Evolutionary conservation across 2,797 vertebrate species (phyloP).

Genomic region (Helicolenus hilgendorfi): DNA sequence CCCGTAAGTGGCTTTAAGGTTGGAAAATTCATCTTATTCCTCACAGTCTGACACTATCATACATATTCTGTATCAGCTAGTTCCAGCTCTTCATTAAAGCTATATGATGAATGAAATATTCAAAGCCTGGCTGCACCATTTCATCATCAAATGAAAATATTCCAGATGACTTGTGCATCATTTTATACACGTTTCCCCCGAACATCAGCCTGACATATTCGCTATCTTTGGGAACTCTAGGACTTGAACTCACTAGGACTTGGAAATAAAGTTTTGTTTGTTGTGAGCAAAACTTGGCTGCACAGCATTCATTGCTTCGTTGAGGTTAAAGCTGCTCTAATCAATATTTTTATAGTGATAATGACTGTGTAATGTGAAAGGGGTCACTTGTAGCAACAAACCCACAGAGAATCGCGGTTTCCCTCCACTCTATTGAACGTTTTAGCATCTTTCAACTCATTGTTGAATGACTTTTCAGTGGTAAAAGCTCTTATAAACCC

Average conservation of each 20-base stretch:
- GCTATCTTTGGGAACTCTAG: neutral
- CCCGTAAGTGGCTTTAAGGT: neutral
- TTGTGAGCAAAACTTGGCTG: neutral
- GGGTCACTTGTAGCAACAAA: neutral
- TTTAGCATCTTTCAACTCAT: neutral
- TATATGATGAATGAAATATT: conserved; percentile 41
- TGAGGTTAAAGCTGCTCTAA: neutral
- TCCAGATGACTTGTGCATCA: neutral
- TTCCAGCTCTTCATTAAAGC: conserved; percentile 44
- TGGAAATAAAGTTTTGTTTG: neutral
- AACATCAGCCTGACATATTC: neutral
- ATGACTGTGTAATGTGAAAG: neutral
- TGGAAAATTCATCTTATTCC: neutral
- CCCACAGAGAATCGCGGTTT: neutral
- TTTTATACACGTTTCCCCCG: conserved; percentile 29
- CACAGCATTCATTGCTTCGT: neutral
- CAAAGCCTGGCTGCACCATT: conserved; percentile 14
- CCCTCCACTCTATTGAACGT: neutral
- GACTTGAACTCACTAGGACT: neutral
- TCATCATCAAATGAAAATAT: conserved; percentile 54
- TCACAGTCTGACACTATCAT: neutral
- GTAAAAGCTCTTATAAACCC: neutral
- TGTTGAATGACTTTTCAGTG: neutral
- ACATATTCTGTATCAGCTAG: conserved; percentile 22
- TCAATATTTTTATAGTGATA: neutral